A percentile compares a stretch with the other conserved stretches of the same genome.
Evolutionary conservation across 2,888 invertebrate genomes (phyloP).

Genomic region (Rotaria sp.): DNA sequence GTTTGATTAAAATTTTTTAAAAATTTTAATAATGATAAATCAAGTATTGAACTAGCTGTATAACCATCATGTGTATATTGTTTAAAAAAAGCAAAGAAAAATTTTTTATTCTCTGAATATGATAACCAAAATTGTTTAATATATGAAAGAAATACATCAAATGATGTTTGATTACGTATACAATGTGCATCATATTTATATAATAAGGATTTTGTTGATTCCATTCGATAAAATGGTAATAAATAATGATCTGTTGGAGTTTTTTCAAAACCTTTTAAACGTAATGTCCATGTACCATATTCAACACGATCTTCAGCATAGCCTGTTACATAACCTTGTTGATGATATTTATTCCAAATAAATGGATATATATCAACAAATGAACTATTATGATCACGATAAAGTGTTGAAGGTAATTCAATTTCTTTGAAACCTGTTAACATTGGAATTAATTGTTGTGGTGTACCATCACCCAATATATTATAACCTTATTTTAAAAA

Average conservation of each 20-base stretch:
- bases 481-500: neutral
- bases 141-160: conserved; percentile 49
- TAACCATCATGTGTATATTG: conserved; percentile 47
- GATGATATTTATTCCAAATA: conserved; percentile 48
- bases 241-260: conserved; percentile 53
- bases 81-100: conserved; percentile 49
- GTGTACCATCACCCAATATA: conserved; percentile 11
- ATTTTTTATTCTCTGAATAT: conserved; percentile 43
- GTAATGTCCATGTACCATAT: conserved; percentile 44
- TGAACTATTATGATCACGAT: neutral
- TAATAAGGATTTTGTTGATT: neutral
- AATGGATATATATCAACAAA: conserved; percentile 47
- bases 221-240: conserved; percentile 42
- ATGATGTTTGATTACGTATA: conserved; percentile 33
- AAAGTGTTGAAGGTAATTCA: neutral
- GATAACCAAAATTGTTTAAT: conserved; percentile 41
- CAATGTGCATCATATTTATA: neutral
- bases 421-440: neutral
- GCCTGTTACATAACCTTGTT: conserved; percentile 46
- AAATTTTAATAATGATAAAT: conserved; percentile 46
- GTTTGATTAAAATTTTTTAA: conserved; percentile 44
- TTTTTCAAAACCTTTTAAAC: conserved; percentile 50
- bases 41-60: conserved; percentile 48
- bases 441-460: conserved; percentile 13
- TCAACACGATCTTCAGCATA: conserved; percentile 26